Evolutionary conservation across 2,113 vertebrate genomes (phyloP).

Genomic region (Nanorana parkeri): DNA sequence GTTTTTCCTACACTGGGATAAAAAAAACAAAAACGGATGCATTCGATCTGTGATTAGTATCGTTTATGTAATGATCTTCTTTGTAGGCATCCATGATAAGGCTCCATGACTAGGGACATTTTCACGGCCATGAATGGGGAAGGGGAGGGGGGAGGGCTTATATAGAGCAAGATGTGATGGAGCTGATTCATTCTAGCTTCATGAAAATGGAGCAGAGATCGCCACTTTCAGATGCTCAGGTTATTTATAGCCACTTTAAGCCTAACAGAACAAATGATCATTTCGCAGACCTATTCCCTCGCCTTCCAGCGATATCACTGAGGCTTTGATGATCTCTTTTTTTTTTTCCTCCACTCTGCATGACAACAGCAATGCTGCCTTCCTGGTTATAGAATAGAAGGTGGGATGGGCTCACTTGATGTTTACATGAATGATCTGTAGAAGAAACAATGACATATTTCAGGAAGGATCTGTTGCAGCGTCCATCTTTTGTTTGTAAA

Average conservation of each 20-base stretch:
- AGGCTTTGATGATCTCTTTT: not conserved
- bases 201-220: not conserved
- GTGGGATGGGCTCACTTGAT: not conserved
- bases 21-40: no score
- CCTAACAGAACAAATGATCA: no score
- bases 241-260: no score
- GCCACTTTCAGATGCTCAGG: not conserved
- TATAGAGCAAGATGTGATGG: not conserved
- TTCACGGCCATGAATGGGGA: no score
- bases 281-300: no score
- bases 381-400: not conserved
- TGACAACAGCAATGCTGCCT: not conserved
- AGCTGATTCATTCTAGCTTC: not conserved
- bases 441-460: not conserved
- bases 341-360: not conserved
- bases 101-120: no score
- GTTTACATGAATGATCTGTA: not conserved
- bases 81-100: no score
- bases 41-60: no score
- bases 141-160: not conserved
- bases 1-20: no score
- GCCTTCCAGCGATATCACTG: no score
- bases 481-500: no score
- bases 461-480: not conserved
- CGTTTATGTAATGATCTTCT: no score